Percentiles rank a stretch among this genome's conserved stretches.
phyloP scores from a whole-genome alignment of 2,797 vertebrate genomes.

The Hypotaenidia philippensis region DNA sequence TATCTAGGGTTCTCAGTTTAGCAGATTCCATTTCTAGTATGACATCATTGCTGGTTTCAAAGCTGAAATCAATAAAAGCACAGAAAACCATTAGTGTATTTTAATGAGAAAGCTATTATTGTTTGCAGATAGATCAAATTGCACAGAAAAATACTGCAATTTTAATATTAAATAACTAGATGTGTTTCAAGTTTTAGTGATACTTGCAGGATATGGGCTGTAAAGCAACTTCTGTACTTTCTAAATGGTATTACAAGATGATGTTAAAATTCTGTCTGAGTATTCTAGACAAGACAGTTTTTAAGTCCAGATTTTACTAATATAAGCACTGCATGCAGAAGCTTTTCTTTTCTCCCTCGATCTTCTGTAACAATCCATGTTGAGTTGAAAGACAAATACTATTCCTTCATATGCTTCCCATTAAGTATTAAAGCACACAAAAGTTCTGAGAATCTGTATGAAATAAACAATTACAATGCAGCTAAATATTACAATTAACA shows the following conservation, averaged over 20 bases:
- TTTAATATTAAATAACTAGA: background rate
- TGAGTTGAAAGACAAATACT: background rate
- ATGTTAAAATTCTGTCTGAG: background rate
- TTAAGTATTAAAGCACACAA: background rate
- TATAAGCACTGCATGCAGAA: background rate
- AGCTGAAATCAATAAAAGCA: slow-evolving; percentile 60
- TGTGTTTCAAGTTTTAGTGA: background rate
- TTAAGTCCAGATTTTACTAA: background rate
- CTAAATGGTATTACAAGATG: background rate
- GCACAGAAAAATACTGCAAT: background rate
- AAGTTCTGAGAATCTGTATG: background rate
- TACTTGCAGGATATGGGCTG: background rate
- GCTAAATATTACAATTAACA: background rate
- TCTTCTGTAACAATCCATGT: background rate
- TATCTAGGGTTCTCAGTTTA: background rate
- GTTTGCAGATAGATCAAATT: background rate
- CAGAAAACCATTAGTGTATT: background rate
- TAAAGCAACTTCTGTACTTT: background rate
- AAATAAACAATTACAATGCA: background rate
- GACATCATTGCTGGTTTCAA: background rate
- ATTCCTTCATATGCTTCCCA: background rate
- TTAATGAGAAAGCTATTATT: background rate
- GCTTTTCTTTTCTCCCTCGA: background rate
- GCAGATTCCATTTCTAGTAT: background rate
- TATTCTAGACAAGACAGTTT: background rate